Conservation (phyloP, 2,888 invertebrate genomes). For the Dryobota labecula region DNA sequence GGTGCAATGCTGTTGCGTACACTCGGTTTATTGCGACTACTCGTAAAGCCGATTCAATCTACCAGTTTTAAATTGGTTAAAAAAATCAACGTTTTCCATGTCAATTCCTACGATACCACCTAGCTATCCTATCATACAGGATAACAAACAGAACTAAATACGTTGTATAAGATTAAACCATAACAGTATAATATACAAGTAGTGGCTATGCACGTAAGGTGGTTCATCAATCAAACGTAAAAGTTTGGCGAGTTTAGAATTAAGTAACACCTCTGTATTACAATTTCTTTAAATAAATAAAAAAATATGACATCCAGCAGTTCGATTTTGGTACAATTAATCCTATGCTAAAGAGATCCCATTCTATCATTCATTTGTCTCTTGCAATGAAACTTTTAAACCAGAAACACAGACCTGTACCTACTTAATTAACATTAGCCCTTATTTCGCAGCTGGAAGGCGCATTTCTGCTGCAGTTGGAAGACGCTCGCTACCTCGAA, state of each 20-base stretch:
- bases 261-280: too few relatives aligned
- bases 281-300: too few relatives aligned
- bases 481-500: slow-evolving; percentile 63
- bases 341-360: background rate
- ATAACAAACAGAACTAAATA: too few relatives aligned
- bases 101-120: background rate
- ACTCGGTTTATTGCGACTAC: slow-evolving; percentile 51
- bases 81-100: slow-evolving; percentile 9
- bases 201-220: too few relatives aligned
- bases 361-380: background rate
- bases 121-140: background rate
- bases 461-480: slow-evolving; percentile 50
- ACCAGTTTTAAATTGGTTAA: slow-evolving; percentile 60
- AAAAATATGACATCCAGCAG: too few relatives aligned
- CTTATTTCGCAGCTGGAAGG: slow-evolving; percentile 60
- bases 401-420: slow-evolving; percentile 15
- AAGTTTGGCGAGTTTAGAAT: too few relatives aligned
- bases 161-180: too few relatives aligned
- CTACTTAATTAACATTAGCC: slow-evolving; percentile 42
- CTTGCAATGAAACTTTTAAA: background rate
- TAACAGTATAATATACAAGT: too few relatives aligned
- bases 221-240: too few relatives aligned
- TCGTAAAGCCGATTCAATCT: slow-evolving; percentile 43
- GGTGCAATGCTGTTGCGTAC: slow-evolving; percentile 33
- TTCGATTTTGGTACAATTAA: background rate